Conservation (phyloP, 2,113 vertebrate genomes). For the Verasper variegatus region DNA sequence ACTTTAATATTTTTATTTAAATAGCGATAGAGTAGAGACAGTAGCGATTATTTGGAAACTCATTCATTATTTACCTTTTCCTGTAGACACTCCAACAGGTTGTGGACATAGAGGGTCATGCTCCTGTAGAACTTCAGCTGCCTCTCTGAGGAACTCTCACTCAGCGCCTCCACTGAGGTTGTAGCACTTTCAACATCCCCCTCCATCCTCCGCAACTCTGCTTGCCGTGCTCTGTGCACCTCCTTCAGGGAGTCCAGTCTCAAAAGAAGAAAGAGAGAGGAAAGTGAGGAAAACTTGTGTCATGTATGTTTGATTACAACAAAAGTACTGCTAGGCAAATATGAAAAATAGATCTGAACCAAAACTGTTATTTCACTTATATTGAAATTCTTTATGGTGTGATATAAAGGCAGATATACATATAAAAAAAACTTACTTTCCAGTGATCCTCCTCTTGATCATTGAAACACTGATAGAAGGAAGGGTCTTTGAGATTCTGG, state of each 20-base stretch:
- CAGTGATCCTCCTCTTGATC: slow-evolving; percentile 88
- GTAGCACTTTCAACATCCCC: slow-evolving; percentile 84
- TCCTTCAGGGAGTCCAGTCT: slow-evolving; percentile 87
- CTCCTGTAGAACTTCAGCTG: slow-evolving; percentile 89
- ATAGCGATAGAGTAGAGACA: neutral
- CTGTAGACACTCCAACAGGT: slow-evolving; percentile 91
- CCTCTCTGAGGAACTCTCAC: slow-evolving; percentile 80
- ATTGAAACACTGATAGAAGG: slow-evolving; percentile 83
- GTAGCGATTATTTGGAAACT: neutral
- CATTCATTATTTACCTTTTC: slow-evolving; percentile 86
- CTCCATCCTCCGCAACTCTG: slow-evolving; percentile 87
- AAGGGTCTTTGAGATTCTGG: slow-evolving; percentile 81
- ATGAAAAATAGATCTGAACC: too few species aligned
- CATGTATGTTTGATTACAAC: neutral
- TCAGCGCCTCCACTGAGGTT: slow-evolving; percentile 81
- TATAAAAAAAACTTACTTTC: slow-evolving; percentile 78
- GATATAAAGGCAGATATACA: neutral
- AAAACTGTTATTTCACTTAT: neutral
- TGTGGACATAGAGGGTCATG: slow-evolving; percentile 88
- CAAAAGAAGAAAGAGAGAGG: slow-evolving; percentile 16
- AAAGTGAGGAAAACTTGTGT: neutral
- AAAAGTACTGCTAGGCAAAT: neutral
- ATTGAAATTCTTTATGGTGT: neutral
- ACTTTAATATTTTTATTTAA: too few species aligned
- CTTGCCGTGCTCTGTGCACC: slow-evolving; percentile 88